Conservation (phyloP, 2,888 invertebrate genomes). For the Aphodius sticticus region DNA sequence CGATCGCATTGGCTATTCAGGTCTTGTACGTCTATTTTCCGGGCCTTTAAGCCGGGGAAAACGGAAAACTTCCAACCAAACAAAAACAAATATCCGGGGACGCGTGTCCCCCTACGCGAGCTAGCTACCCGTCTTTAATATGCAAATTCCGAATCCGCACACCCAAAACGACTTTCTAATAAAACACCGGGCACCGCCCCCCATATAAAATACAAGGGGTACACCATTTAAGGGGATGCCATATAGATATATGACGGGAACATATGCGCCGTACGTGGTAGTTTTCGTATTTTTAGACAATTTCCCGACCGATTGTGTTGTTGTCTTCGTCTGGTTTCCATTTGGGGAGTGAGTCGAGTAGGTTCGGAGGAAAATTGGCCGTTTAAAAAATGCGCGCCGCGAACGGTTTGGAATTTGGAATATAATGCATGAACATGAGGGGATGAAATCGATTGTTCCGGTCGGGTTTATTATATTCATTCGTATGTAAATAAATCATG, state of each 20-base stretch:
- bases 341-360: too few species aligned
- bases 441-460: not conserved
- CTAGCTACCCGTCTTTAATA: not conserved
- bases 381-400: not conserved
- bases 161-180: conserved; percentile 4
- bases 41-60: not conserved
- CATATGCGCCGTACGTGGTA: not conserved
- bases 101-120: not conserved
- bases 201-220: not conserved
- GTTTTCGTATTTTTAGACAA: conserved; percentile 4
- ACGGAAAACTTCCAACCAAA: not conserved
- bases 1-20: not conserved
- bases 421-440: conserved; percentile 4
- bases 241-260: conserved; percentile 4
- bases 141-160: not conserved
- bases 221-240: not conserved
- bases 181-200: not conserved
- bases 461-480: not conserved
- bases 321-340: too few species aligned
- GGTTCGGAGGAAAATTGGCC: not conserved
- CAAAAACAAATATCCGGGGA: conserved; percentile 4
- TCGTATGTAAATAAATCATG: not conserved
- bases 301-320: not conserved
- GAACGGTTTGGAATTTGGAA: not conserved
- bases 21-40: not conserved